Percentiles rank a stretch among this genome's conserved stretches.
phyloP scores from a whole-genome alignment of 2,888 invertebrate species.

The Philereme transversata region DNA sequence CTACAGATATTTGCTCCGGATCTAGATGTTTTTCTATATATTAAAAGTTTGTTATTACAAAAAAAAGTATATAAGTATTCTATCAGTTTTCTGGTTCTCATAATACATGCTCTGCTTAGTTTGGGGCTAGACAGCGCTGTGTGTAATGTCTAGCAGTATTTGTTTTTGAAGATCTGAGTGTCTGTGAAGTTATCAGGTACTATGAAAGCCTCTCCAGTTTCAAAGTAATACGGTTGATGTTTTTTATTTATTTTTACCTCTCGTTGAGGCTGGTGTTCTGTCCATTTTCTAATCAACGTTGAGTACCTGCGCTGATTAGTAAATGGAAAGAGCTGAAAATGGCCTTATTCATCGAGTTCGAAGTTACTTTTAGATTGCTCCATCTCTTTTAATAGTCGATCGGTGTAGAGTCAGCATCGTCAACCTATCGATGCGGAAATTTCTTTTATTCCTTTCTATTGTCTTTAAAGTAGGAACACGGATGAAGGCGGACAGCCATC shows the following conservation, averaged over 20 bases:
- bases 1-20: too few species aligned
- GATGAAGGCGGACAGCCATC: constrained; percentile 39
- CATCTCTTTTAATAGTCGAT: not conserved
- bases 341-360: not conserved
- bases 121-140: too few species aligned
- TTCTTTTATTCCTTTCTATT: constrained; percentile 19
- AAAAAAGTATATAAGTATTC: too few species aligned
- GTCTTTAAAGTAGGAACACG: constrained; percentile 28
- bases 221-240: not conserved
- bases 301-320: not conserved
- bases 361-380: not conserved
- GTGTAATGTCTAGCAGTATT: too few species aligned
- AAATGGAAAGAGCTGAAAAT: not conserved
- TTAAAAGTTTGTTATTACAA: too few species aligned
- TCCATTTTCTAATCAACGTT: too few species aligned
- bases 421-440: constrained; percentile 8
- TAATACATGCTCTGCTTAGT: too few species aligned
- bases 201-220: not conserved
- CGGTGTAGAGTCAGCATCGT: not conserved
- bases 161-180: too few species aligned
- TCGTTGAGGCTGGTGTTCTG: not conserved
- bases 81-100: too few species aligned
- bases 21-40: too few species aligned
- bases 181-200: too few species aligned
- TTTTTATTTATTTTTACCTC: not conserved